These are phyloP conservation scores for Poecilia picta DNA, from an alignment of 2,797 vertebrate species.

Conservation along the genomic window DNA sequence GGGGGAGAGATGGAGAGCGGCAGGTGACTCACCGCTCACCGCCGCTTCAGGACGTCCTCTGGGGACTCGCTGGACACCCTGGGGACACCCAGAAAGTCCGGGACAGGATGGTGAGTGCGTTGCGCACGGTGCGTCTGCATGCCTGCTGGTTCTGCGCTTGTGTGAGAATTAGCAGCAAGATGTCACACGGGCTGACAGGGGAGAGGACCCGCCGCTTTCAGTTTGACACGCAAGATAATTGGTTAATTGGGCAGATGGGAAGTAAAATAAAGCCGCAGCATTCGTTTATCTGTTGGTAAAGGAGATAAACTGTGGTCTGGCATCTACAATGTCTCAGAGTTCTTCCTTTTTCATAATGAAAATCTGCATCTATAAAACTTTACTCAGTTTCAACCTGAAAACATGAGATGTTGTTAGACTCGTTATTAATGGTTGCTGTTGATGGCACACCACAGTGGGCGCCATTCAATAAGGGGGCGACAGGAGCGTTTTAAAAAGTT, in stretches of 20 bases:
- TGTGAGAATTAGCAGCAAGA: no score
- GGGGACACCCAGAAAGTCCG: background rate
- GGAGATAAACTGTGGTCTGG: background rate
- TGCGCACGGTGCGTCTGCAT: background rate
- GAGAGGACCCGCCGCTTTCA: background rate
- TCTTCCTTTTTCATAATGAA: background rate
- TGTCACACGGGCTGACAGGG: background rate
- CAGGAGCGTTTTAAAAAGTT: background rate
- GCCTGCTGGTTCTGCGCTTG: background rate
- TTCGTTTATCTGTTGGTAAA: background rate
- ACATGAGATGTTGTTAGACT: background rate
- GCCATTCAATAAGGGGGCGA: background rate
- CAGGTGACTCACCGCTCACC: conserved; percentile 5
- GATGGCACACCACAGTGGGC: background rate
- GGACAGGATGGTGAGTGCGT: conserved; percentile 10
- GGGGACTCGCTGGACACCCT: background rate
- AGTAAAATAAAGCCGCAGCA: background rate
- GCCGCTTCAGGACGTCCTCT: background rate
- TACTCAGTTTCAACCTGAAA: background rate
- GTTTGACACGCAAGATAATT: background rate
- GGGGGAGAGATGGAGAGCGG: conserved; percentile 1
- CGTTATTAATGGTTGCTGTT: background rate
- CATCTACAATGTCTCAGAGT: background rate
- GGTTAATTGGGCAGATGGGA: background rate
- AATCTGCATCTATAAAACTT: background rate